A percentile compares a stretch with the other conserved stretches of the same genome.
Evolutionary conservation across 2,797 vertebrate genomes (phyloP).

Genomic region (Squalus acanthias): DNA sequence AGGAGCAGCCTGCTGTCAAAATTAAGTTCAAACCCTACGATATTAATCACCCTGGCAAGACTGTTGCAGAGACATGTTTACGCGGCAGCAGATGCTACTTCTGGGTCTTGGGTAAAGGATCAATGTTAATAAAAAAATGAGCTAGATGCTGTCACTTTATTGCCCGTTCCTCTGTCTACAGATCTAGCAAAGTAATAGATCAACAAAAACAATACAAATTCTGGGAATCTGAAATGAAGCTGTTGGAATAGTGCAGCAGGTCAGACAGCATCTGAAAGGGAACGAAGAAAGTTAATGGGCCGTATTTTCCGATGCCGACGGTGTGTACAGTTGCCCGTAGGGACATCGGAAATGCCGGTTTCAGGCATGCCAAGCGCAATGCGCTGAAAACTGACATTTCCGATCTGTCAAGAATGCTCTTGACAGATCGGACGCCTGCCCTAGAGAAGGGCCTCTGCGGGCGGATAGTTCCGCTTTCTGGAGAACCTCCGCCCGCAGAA

Average conservation of each 20-base stretch:
- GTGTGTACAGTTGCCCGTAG: too few relatives aligned
- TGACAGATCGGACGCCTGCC: too few relatives aligned
- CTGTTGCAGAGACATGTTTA: neutral
- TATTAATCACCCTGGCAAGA: neutral
- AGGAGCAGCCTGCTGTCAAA: conserved; percentile 5
- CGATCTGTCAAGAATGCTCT: too few relatives aligned
- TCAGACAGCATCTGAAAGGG: neutral
- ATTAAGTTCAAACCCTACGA: neutral
- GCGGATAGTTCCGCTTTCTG: too few relatives aligned
- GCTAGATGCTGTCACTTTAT: neutral
- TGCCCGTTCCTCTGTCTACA: neutral
- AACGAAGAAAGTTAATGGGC: neutral
- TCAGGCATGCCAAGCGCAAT: too few relatives aligned
- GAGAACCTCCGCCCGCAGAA: too few relatives aligned
- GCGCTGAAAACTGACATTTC: too few relatives aligned
- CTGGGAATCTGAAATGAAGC: neutral
- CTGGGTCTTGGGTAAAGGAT: neutral
- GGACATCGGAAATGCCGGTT: too few relatives aligned
- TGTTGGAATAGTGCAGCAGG: neutral
- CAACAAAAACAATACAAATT: neutral
- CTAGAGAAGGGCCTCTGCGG: too few relatives aligned
- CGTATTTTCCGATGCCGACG: too few relatives aligned
- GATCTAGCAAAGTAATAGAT: neutral
- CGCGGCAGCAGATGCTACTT: neutral
- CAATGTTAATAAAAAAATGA: neutral